These are phyloP conservation scores for Zoanthus solanderi DNA, from an alignment of 92 coral and sea anemone species.

Conservation along the genomic window DNA sequence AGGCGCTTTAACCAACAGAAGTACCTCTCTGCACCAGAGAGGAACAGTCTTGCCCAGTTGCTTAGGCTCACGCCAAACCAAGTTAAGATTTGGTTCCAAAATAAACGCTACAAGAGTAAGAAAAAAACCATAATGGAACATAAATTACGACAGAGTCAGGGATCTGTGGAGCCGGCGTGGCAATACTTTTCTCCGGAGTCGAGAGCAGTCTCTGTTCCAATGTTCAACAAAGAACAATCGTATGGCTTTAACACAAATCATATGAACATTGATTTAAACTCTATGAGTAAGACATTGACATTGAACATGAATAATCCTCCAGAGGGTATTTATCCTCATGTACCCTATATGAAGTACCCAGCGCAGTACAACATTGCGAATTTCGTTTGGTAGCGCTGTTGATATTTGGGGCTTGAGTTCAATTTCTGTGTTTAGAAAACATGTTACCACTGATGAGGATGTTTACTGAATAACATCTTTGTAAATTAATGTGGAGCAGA, in stretches of 20 bases:
- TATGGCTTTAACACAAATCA: slow-evolving; percentile 91
- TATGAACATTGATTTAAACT: slow-evolving; percentile 85
- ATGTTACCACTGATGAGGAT: slow-evolving; percentile 49
- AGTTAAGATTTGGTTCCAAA: slow-evolving; percentile 99
- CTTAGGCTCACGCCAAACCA: slow-evolving; percentile 96
- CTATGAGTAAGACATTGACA: slow-evolving; percentile 48
- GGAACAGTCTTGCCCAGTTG: slow-evolving; percentile 96
- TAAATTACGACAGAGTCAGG: slow-evolving; percentile 81
- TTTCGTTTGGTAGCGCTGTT: slow-evolving; percentile 78
- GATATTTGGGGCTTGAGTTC: not conserved
- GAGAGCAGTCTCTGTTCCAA: slow-evolving; percentile 91
- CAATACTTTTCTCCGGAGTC: slow-evolving; percentile 94
- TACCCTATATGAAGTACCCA: slow-evolving; percentile 31
- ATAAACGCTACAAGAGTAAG: slow-evolving; percentile 98
- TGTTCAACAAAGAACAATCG: slow-evolving; percentile 85
- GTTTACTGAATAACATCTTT: not conserved
- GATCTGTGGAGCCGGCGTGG: slow-evolving; percentile 82
- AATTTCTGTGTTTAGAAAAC: slow-evolving; percentile 42
- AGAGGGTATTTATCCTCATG: slow-evolving; percentile 80
- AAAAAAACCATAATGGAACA: slow-evolving; percentile 90
- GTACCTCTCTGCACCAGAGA: slow-evolving; percentile 98
- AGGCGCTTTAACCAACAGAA: slow-evolving; percentile 96
- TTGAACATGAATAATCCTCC: slow-evolving; percentile 82
- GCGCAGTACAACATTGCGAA: slow-evolving; percentile 84
- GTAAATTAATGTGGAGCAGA: not conserved